Evolutionary conservation across 2,888 invertebrate species (phyloP).

Genomic region (Archaeoteleia sp.): DNA sequence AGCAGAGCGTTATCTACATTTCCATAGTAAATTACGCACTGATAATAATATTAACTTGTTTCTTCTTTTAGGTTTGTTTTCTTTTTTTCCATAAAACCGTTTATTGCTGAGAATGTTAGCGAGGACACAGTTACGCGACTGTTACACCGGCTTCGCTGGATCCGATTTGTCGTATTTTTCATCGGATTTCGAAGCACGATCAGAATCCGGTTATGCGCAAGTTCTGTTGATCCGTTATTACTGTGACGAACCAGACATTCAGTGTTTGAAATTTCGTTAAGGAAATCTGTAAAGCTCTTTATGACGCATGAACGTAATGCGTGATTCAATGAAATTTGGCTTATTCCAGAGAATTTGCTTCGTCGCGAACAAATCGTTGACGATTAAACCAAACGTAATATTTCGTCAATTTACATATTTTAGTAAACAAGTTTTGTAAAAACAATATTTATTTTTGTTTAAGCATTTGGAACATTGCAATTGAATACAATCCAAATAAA

Average conservation of each 20-base stretch:
- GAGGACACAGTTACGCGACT: constrained; percentile 14
- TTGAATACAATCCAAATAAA: no score
- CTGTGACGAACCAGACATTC: constrained; percentile 44
- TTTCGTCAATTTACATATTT: no score
- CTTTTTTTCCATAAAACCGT: constrained; percentile 38
- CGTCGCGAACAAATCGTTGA: no score
- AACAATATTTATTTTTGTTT: no score
- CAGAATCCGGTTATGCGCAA: constrained; percentile 51
- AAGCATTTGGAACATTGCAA: no score
- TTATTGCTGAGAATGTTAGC: constrained; percentile 40
- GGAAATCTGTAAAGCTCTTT: constrained; percentile 3
- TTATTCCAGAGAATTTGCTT: no score
- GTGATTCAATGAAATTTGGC: no score
- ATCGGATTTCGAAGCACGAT: constrained; percentile 51
- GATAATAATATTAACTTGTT: constrained; percentile 27
- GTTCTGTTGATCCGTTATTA: constrained; percentile 50
- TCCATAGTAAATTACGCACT: constrained; percentile 41
- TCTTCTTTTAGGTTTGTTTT: constrained; percentile 20
- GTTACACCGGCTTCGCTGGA: constrained; percentile 40
- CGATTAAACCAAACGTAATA: no score
- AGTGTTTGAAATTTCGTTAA: constrained; percentile 21
- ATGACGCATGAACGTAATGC: background rate
- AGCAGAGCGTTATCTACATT: constrained; percentile 16
- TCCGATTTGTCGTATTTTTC: constrained; percentile 52
- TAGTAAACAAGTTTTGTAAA: no score